Percentiles rank a stretch among this genome's conserved stretches.
phyloP scores from a whole-genome alignment of 2,113 vertebrate species.

The Neolamprologus devosi region DNA sequence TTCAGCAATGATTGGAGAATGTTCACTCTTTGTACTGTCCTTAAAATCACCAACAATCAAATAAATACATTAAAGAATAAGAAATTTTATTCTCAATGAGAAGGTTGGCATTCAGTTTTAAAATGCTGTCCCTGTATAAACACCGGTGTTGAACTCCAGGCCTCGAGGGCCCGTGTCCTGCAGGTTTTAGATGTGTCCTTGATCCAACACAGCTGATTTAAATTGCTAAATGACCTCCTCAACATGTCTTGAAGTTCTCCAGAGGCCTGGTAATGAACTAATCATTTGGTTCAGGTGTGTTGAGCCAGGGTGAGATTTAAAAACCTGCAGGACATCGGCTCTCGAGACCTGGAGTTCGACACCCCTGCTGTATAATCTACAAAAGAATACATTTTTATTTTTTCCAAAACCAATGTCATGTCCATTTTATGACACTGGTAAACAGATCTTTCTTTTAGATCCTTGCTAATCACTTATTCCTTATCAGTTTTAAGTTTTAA shows the following conservation, averaged over 20 bases:
- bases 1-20: neutral
- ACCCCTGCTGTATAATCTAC: neutral
- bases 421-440: neutral
- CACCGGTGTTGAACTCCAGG: neutral
- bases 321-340: neutral
- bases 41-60: neutral
- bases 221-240: neutral
- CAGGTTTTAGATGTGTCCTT: neutral
- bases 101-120: neutral
- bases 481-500: neutral
- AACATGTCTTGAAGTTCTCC: neutral
- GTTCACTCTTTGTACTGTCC: neutral
- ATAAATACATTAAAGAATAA: neutral
- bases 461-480: neutral
- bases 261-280: neutral
- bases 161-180: neutral
- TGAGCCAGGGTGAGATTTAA: neutral
- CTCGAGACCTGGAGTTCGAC: neutral
- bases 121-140: rapidly evolving
- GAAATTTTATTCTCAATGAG: neutral
- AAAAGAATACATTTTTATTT: neutral
- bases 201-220: neutral
- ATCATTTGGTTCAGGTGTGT: neutral
- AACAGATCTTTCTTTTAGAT: neutral
- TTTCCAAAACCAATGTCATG: neutral